These are phyloP conservation scores for Hyposoter dolosus DNA, from an alignment of 2,888 invertebrate genomes.

Conservation along the genomic window DNA sequence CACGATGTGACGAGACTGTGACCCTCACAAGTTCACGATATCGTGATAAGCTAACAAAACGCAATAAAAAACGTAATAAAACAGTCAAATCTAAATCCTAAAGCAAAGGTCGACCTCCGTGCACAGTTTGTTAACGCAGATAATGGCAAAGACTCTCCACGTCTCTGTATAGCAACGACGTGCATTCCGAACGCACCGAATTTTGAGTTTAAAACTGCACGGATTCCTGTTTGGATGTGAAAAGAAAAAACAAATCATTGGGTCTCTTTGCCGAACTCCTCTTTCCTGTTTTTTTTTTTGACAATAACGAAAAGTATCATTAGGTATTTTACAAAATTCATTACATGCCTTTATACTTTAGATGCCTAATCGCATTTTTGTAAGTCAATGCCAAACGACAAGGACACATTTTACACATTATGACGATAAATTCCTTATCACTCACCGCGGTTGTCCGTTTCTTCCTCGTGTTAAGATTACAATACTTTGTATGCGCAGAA, in stretches of 20 bases:
- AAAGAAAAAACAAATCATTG: no score
- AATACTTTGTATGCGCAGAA: conserved; percentile 22
- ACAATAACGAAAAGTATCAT: not conserved
- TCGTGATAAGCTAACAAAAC: not conserved
- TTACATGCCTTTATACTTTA: no score
- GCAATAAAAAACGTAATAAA: not conserved
- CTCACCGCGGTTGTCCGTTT: not conserved
- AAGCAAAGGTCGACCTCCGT: not conserved
- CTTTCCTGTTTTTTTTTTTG: not conserved
- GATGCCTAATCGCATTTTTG: not conserved
- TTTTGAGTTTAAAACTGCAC: not conserved
- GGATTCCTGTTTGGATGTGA: not conserved
- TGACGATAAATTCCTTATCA: not conserved
- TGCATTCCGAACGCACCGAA: not conserved
- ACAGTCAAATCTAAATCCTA: not conserved
- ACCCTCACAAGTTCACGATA: no score
- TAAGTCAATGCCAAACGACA: conserved; percentile 11
- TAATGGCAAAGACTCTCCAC: not conserved
- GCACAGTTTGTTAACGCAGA: not conserved
- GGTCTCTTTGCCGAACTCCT: no score
- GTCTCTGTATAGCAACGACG: not conserved
- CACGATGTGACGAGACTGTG: no score
- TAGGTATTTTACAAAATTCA: not conserved
- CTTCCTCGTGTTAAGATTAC: conserved; percentile 9
- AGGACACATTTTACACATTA: not conserved